These are phyloP conservation scores for Anorthoa munda DNA, from an alignment of 2,888 invertebrate genomes.

Conservation along the genomic window DNA sequence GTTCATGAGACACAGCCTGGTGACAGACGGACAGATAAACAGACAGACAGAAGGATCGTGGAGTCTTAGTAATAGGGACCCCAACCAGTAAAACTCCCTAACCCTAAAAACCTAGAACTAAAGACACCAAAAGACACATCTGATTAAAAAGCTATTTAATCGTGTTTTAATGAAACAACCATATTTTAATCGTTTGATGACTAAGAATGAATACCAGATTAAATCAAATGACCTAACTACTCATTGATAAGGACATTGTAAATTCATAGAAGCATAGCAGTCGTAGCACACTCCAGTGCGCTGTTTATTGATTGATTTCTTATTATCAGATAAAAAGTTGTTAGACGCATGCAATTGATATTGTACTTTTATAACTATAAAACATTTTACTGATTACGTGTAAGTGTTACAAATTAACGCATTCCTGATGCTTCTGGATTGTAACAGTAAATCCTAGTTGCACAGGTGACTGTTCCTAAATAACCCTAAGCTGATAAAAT, in stretches of 20 bases:
- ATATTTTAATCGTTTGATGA: background rate
- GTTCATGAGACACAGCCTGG: too few species aligned
- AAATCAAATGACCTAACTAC: background rate
- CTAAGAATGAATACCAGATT: constrained; percentile 12
- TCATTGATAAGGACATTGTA: constrained; percentile 22
- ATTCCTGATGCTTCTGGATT: constrained; percentile 5
- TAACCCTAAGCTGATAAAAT: too few species aligned
- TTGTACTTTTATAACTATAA: constrained; percentile 3
- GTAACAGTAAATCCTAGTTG: background rate
- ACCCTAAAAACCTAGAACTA: too few species aligned
- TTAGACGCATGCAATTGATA: constrained; percentile 24
- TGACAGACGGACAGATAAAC: too few species aligned
- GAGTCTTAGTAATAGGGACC: too few species aligned
- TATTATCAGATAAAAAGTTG: constrained; percentile 51
- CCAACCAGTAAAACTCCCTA: too few species aligned
- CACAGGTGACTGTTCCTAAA: too few species aligned
- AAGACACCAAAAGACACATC: too few species aligned
- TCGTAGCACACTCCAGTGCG: constrained; percentile 3
- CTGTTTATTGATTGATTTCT: constrained; percentile 42
- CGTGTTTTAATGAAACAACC: too few species aligned
- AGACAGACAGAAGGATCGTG: too few species aligned
- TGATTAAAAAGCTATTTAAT: too few species aligned
- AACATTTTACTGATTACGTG: constrained; percentile 14
- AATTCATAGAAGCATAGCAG: constrained; percentile 12
- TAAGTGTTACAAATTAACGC: background rate